phyloP scores from a whole-genome alignment of 2,113 vertebrate species.

The Bombycilla garrulus region DNA sequence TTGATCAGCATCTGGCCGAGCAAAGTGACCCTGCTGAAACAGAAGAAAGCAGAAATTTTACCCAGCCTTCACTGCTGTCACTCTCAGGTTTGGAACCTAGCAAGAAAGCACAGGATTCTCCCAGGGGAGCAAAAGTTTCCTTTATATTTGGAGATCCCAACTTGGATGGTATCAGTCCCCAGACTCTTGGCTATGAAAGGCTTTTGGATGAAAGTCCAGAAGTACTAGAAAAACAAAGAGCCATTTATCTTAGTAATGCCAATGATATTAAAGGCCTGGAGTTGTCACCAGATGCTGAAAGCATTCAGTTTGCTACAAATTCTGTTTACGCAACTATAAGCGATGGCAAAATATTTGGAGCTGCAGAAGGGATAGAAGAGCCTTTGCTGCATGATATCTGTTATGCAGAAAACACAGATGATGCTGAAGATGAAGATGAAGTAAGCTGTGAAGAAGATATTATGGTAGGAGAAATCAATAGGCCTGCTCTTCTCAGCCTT shows the following conservation, averaged over 20 bases:
- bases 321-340: conserved; percentile 90
- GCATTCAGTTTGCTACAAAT: conserved; percentile 85
- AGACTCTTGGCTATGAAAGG: conserved; percentile 92
- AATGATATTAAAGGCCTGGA: conserved; percentile 90
- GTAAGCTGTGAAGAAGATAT: conserved; percentile 96
- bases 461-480: conserved; percentile 85
- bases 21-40: conserved; percentile 76
- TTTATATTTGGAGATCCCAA: conserved; percentile 95
- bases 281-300: conserved; percentile 83
- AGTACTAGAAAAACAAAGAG: conserved; percentile 83
- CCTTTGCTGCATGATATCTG: conserved; percentile 95
- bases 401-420: conserved; percentile 93
- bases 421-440: conserved; percentile 95
- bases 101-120: conserved; percentile 86
- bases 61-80: conserved; percentile 79
- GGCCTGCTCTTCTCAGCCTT: conserved; percentile 86
- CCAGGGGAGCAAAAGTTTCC: conserved; percentile 93
- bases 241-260: conserved; percentile 84
- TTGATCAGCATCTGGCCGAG: conserved; percentile 77
- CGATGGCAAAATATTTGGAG: conserved; percentile 88
- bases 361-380: conserved; percentile 88
- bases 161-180: conserved; percentile 85
- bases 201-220: conserved; percentile 92
- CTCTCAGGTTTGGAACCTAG: conserved; percentile 79
- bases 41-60: conserved; percentile 80